Evolutionary conservation across 2,888 invertebrate species (phyloP).

Genomic region (Nemoura dubitans): DNA sequence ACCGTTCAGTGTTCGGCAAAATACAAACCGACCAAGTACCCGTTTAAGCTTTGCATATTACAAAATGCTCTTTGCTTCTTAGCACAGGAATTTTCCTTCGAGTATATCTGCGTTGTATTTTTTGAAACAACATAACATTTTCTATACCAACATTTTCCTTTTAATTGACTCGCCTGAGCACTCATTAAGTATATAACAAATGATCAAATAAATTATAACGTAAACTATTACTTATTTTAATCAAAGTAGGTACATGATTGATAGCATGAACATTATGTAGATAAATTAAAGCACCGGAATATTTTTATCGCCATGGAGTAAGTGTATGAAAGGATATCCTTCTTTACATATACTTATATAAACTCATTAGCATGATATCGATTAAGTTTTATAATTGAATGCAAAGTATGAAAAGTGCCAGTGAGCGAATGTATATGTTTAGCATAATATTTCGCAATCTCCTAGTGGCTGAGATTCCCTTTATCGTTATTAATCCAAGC

Average conservation of each 20-base stretch:
- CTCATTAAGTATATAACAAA: neutral
- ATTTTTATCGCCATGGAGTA: neutral
- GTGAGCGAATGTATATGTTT: neutral
- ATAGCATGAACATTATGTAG: neutral
- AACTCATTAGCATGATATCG: neutral
- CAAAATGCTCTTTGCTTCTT: too few species aligned
- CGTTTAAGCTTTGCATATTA: too few species aligned
- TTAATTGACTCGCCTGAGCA: too few species aligned
- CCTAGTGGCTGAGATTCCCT: neutral
- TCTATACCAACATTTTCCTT: too few species aligned
- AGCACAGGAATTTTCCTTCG: too few species aligned
- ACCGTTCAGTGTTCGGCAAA: neutral
- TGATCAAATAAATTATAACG: neutral
- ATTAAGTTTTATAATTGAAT: neutral
- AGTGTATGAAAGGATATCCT: neutral
- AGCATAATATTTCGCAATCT: neutral
- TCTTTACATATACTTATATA: neutral
- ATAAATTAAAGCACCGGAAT: neutral
- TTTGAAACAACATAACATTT: too few species aligned
- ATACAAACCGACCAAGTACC: neutral
- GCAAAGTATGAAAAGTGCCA: neutral
- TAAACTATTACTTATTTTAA: neutral
- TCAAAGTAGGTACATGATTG: neutral
- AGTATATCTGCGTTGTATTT: too few species aligned
- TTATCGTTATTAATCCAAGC: slow-evolving; percentile 12